Percentiles rank a stretch among this genome's conserved stretches.
These are phyloP conservation scores for Trachymyrmex cornetzi DNA, from an alignment of 1,140 invertebrate genomes.

Conservation along the genomic window DNA sequence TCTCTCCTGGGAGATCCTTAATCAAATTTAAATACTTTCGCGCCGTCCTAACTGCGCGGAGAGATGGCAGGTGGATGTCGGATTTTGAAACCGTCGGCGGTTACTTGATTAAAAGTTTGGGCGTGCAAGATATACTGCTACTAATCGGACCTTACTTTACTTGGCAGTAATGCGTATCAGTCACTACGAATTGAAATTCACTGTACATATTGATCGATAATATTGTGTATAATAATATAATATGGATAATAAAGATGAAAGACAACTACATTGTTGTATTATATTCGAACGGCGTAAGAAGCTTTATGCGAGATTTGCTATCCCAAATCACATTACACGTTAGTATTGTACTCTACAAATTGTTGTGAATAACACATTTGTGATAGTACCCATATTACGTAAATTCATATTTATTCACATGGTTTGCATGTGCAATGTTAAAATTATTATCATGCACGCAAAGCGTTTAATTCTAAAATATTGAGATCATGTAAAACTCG, in stretches of 20 bases:
- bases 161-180: conserved; percentile 5
- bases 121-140: conserved; percentile 22
- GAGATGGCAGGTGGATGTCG: conserved; percentile 33
- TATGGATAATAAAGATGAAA: conserved; percentile 12
- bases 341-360: conserved; percentile 30
- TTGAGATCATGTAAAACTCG: conserved; percentile 5
- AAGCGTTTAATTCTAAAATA: conserved; percentile 32
- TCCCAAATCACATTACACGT: background rate
- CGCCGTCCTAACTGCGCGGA: conserved; percentile 21
- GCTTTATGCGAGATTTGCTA: conserved; percentile 33
- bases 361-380: conserved; percentile 14
- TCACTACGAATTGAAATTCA: conserved; percentile 22
- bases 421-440: conserved; percentile 5
- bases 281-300: background rate
- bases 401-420: conserved; percentile 33
- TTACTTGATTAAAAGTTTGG: conserved; percentile 58
- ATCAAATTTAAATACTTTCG: conserved; percentile 61
- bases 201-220: background rate
- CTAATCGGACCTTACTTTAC: background rate
- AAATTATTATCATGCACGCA: conserved; percentile 27
- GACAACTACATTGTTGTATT: background rate
- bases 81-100: conserved; percentile 24
- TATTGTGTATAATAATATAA: too few species aligned
- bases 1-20: conserved; percentile 19
- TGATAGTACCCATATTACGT: conserved; percentile 14